Evolutionary conservation across 2,888 invertebrate genomes (phyloP).

Genomic region (Pseudanteris insignis): DNA sequence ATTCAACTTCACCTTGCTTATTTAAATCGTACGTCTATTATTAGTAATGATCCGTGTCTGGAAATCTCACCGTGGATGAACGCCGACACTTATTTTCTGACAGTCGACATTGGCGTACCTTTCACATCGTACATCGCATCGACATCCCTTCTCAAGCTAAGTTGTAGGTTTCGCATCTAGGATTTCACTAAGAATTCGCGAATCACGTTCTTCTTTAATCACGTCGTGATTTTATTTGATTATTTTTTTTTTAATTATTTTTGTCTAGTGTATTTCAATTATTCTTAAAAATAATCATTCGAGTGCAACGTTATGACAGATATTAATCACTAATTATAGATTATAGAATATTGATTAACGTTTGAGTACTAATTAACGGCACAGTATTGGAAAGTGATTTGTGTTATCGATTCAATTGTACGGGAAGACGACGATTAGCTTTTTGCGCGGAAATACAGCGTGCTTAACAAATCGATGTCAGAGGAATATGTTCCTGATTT

Average conservation of each 20-base stretch:
- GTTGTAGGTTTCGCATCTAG: constrained; percentile 18
- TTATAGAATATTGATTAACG: too few species aligned
- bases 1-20: constrained; percentile 46
- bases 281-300: too few species aligned
- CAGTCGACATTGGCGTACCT: constrained; percentile 35
- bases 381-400: too few species aligned
- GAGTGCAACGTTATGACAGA: too few species aligned
- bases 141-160: constrained; percentile 22
- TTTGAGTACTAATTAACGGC: too few species aligned
- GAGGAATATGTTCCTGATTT: constrained; percentile 48
- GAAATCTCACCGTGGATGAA: constrained; percentile 24
- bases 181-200: too few species aligned
- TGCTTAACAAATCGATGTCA: constrained; percentile 32
- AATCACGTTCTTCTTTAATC: too few species aligned
- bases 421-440: constrained; percentile 19
- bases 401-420: too few species aligned
- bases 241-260: too few species aligned
- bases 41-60: constrained; percentile 50
- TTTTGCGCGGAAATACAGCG: constrained; percentile 13
- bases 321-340: too few species aligned
- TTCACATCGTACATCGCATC: constrained; percentile 33
- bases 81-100: constrained; percentile 29
- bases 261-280: too few species aligned
- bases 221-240: too few species aligned
- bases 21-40: constrained; percentile 50